Evolutionary conservation across 2,797 vertebrate genomes (phyloP).

Genomic region (Brotogeris chrysoptera): DNA sequence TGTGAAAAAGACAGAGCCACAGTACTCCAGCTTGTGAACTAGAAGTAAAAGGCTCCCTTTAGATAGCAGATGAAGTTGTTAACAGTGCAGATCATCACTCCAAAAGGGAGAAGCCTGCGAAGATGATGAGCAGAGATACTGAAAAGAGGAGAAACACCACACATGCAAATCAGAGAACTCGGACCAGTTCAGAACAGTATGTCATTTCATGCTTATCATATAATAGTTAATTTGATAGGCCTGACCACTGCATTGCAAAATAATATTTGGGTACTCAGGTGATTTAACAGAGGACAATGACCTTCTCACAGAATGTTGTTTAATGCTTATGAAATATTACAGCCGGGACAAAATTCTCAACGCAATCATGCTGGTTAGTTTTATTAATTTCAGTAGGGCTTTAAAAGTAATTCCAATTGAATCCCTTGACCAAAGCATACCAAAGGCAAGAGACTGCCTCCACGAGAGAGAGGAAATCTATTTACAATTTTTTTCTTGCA

Average conservation of each 20-base stretch:
- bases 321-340: neutral
- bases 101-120: fast-evolving
- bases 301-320: neutral
- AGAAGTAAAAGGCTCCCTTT: neutral
- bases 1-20: neutral
- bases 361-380: conserved; percentile 2
- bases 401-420: conserved; percentile 3
- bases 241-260: neutral
- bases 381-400: conserved; percentile 30
- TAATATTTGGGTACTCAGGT: neutral
- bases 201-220: neutral
- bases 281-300: neutral
- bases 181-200: fast-evolving
- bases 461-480: neutral
- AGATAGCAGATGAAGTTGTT: neutral
- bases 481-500: neutral
- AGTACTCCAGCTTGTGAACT: neutral
- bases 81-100: neutral
- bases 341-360: conserved; percentile 1
- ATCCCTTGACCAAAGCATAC: neutral
- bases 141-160: neutral
- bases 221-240: neutral
- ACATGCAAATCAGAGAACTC: neutral
- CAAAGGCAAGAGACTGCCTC: neutral
- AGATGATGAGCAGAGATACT: neutral